Conservation (phyloP, 2,113 vertebrate genomes). For the Chrysemys picta region DNA sequence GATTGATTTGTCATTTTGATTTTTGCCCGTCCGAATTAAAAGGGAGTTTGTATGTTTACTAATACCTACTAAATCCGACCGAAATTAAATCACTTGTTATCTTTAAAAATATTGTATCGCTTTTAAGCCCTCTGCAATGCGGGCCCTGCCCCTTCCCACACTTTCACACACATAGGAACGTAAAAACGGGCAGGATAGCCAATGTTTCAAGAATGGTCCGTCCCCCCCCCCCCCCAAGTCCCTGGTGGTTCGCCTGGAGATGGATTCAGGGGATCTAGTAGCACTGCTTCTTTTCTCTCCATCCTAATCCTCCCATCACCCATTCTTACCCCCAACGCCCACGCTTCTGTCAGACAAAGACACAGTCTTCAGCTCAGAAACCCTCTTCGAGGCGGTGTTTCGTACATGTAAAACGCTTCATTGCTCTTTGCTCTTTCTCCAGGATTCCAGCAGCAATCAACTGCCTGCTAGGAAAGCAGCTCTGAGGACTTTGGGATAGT, state of each 20-base stretch:
- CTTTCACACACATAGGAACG: background rate
- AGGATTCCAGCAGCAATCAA: background rate
- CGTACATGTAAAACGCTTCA: background rate
- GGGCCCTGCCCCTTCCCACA: background rate
- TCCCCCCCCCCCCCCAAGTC: background rate
- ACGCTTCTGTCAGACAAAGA: background rate
- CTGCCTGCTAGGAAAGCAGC: background rate
- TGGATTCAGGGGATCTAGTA: background rate
- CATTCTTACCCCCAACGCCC: background rate
- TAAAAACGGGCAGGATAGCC: no score
- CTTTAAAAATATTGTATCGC: background rate
- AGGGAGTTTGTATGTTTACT: background rate
- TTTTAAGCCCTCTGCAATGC: background rate
- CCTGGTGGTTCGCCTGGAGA: background rate
- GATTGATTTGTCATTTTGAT: background rate
- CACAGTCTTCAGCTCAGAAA: no score
- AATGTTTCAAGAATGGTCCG: background rate
- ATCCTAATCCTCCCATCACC: background rate
- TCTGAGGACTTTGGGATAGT: background rate
- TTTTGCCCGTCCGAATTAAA: background rate
- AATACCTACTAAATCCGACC: background rate
- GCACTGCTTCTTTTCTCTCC: background rate
- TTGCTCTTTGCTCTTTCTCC: background rate
- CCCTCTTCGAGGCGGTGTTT: background rate
- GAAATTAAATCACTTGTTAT: background rate